phyloP scores from a whole-genome alignment of 2,888 invertebrate genomes.

The Leptura quadrifasciata region DNA sequence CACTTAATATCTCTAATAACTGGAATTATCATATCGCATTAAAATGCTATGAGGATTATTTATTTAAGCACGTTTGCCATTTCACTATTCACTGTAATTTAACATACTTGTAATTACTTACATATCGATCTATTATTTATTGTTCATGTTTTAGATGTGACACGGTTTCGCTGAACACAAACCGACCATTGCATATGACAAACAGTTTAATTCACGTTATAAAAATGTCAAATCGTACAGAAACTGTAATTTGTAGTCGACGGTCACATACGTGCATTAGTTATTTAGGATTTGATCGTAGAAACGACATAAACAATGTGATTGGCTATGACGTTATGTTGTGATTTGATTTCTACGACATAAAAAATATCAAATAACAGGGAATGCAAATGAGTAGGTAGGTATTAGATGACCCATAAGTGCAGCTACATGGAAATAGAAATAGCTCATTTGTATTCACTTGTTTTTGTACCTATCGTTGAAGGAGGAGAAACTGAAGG shows the following conservation, averaged over 20 bases:
- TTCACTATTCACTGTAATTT: constrained; percentile 63
- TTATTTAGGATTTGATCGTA: constrained; percentile 17
- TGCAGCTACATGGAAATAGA: neutral
- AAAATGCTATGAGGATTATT: constrained; percentile 67
- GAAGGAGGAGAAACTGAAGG: no score
- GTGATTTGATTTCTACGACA: constrained; percentile 1
- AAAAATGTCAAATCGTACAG: constrained; percentile 15
- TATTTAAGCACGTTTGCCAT: constrained; percentile 66
- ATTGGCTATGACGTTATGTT: constrained; percentile 3
- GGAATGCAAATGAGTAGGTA: neutral
- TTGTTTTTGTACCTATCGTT: neutral
- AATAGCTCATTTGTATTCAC: neutral
- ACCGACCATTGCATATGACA: constrained; percentile 16
- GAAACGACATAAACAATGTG: constrained; percentile 13
- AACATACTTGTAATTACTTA: constrained; percentile 54
- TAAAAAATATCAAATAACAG: neutral
- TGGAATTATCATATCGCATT: constrained; percentile 68
- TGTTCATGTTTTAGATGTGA: constrained; percentile 46
- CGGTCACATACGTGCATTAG: constrained; percentile 4
- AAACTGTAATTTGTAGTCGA: constrained; percentile 9
- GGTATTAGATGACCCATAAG: constrained; percentile 7
- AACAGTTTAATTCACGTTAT: constrained; percentile 3
- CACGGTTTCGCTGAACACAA: constrained; percentile 36
- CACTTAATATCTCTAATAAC: constrained; percentile 67
- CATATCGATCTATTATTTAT: constrained; percentile 56